Evolutionary conservation across 2,113 vertebrate species (phyloP).

Genomic region (Pterophyllum scalare): DNA sequence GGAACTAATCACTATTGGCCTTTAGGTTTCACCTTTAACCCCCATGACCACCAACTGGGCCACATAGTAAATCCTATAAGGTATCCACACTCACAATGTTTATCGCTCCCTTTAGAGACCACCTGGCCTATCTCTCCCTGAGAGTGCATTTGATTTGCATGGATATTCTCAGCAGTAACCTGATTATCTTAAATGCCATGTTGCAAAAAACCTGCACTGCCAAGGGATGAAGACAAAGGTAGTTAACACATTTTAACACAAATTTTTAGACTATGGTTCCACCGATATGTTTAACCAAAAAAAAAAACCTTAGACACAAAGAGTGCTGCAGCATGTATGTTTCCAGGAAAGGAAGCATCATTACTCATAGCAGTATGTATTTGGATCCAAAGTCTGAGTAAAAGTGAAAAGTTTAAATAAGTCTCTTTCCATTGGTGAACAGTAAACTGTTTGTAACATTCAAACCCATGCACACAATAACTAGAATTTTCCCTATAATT

Average conservation of each 20-base stretch:
- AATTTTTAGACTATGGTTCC: neutral
- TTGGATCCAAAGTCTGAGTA: constrained; percentile 5
- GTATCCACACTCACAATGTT: constrained; percentile 32
- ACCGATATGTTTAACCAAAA: neutral
- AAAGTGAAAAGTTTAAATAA: constrained; percentile 10
- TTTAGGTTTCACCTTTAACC: constrained; percentile 73
- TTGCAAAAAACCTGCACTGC: constrained; percentile 22
- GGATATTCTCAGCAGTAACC: constrained; percentile 24
- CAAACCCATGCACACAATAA: neutral
- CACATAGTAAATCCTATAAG: constrained; percentile 43
- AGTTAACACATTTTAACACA: neutral
- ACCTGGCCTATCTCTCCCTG: constrained; percentile 40
- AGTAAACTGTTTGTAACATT: neutral
- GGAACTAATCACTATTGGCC: constrained; percentile 71
- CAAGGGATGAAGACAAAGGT: constrained; percentile 15
- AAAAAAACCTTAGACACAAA: neutral
- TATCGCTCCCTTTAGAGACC: constrained; percentile 49
- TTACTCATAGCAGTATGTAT: constrained; percentile 3
- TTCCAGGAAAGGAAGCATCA: constrained; percentile 11
- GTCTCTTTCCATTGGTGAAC: neutral
- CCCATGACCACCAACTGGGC: constrained; percentile 46
- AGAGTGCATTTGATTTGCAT: constrained; percentile 28
- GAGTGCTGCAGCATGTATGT: neutral
- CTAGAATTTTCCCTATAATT: neutral
- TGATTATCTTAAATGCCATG: constrained; percentile 22